These are phyloP conservation scores for Campoplex capitator DNA, from an alignment of 2,888 invertebrate genomes.

Conservation along the genomic window DNA sequence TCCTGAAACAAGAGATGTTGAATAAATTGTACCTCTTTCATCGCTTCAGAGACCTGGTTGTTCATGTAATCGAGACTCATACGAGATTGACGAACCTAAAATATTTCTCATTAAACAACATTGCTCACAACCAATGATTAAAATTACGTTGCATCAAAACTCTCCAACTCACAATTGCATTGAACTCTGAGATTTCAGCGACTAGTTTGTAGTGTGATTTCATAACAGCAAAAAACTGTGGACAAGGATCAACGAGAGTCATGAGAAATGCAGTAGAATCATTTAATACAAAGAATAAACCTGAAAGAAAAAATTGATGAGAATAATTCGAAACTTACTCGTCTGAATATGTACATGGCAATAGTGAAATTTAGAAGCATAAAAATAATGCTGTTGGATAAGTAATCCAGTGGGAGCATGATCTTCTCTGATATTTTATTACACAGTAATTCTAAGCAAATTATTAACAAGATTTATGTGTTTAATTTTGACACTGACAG, in stretches of 20 bases:
- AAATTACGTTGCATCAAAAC: not conserved
- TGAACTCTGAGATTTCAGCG: slow-evolving; percentile 76
- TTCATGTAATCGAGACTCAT: slow-evolving; percentile 77
- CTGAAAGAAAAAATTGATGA: slow-evolving; percentile 1
- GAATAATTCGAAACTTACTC: slow-evolving; percentile 73
- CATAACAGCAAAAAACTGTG: slow-evolving; percentile 76
- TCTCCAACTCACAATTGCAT: slow-evolving; percentile 74
- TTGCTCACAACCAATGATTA: not conserved
- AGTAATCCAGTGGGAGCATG: slow-evolving; percentile 74
- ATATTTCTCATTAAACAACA: slow-evolving; percentile 1
- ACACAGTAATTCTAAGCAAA: not conserved
- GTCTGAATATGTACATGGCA: slow-evolving; percentile 74
- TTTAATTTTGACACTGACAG: slow-evolving; percentile 69
- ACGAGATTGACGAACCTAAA: slow-evolving; percentile 78
- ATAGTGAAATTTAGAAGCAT: slow-evolving; percentile 74
- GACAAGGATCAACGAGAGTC: slow-evolving; percentile 25
- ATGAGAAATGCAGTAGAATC: not conserved
- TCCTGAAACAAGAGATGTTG: not conserved
- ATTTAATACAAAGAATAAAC: not conserved
- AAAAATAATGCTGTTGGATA: slow-evolving; percentile 76
- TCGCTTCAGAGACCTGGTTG: slow-evolving; percentile 75
- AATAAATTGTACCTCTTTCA: slow-evolving; percentile 75
- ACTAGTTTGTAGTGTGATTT: slow-evolving; percentile 76
- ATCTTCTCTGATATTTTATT: slow-evolving; percentile 19
- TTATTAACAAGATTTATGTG: slow-evolving; percentile 11